A percentile compares a stretch with the other conserved stretches of the same genome.
phyloP scores from a whole-genome alignment of 2,888 invertebrate species.

The Trisateles emortualis region DNA sequence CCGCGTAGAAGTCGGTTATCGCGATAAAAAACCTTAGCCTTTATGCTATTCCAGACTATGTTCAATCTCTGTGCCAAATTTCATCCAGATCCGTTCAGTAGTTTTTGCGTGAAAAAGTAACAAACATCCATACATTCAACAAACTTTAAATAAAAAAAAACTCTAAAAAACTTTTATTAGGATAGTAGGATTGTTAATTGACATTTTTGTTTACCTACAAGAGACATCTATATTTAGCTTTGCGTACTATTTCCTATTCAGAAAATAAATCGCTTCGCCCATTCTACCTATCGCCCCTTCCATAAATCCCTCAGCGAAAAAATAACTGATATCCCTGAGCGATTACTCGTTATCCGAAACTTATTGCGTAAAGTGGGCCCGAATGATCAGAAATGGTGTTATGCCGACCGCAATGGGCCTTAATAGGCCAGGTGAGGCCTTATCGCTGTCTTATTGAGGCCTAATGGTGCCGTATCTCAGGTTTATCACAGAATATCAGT shows the following conservation, averaged over 20 bases:
- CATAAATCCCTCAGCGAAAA: slow-evolving; percentile 32
- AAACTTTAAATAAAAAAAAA: too few relatives aligned
- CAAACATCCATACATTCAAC: too few relatives aligned
- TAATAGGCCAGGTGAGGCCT: slow-evolving; percentile 54
- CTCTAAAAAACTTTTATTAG: too few relatives aligned
- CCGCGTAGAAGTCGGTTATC: too few relatives aligned
- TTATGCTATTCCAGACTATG: too few relatives aligned
- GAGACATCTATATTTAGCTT: neutral
- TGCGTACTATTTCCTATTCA: neutral
- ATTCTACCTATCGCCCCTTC: slow-evolving; percentile 5
- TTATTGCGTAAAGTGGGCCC: slow-evolving; percentile 56
- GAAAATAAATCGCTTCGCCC: slow-evolving; percentile 8
- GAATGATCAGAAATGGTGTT: slow-evolving; percentile 42
- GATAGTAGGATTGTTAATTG: too few relatives aligned
- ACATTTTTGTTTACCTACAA: too few relatives aligned
- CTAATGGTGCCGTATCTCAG: slow-evolving; percentile 48
- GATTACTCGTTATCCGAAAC: slow-evolving; percentile 59
- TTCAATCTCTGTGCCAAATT: too few relatives aligned
- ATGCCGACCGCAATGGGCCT: slow-evolving; percentile 25
- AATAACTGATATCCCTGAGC: slow-evolving; percentile 56
- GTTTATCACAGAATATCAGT: slow-evolving; percentile 32
- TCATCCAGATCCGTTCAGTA: too few relatives aligned
- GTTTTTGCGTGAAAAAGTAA: too few relatives aligned
- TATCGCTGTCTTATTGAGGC: slow-evolving; percentile 38
- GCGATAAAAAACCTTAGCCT: too few relatives aligned